Percentiles rank a stretch among this genome's conserved stretches.
Conservation (phyloP, 2,797 vertebrate genomes). For the Ammospiza maritima region DNA sequence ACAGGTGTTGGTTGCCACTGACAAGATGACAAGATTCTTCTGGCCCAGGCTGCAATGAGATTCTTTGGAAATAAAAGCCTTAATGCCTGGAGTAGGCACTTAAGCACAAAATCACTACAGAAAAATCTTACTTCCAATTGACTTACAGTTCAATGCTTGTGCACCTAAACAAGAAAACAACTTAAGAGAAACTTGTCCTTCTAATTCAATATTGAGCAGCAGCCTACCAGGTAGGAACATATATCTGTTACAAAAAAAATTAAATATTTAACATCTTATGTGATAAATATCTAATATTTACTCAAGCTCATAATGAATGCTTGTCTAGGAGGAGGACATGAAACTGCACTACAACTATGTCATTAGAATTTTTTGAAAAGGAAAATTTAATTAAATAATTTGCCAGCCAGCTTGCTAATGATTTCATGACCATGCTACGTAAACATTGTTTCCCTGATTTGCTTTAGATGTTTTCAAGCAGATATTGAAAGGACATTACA, state of each 20-base stretch:
- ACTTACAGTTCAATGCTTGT: neutral
- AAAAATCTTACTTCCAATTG: neutral
- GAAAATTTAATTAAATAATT: neutral
- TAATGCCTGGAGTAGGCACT: neutral
- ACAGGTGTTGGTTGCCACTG: neutral
- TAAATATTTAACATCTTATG: conserved; percentile 37
- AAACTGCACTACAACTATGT: conserved; percentile 24
- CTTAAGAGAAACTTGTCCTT: neutral
- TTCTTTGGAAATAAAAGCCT: neutral
- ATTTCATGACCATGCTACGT: conserved; percentile 58
- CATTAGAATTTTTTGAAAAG: neutral
- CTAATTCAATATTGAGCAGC: neutral
- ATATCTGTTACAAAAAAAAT: neutral
- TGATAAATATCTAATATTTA: conserved; percentile 58
- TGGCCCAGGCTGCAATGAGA: neutral
- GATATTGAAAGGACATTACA: conserved; percentile 2
- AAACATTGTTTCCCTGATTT: conserved; percentile 56
- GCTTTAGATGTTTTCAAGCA: conserved; percentile 42
- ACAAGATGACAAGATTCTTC: neutral
- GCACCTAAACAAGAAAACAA: neutral
- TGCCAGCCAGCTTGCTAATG: conserved; percentile 57
- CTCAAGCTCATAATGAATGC: conserved; percentile 42
- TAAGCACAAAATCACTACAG: neutral
- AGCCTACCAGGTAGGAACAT: neutral
- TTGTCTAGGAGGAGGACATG: conserved; percentile 18